Base-by-base conservation (phyloP, 2,113 vertebrate genomes). In the Tapirus terrestris region DNA sequence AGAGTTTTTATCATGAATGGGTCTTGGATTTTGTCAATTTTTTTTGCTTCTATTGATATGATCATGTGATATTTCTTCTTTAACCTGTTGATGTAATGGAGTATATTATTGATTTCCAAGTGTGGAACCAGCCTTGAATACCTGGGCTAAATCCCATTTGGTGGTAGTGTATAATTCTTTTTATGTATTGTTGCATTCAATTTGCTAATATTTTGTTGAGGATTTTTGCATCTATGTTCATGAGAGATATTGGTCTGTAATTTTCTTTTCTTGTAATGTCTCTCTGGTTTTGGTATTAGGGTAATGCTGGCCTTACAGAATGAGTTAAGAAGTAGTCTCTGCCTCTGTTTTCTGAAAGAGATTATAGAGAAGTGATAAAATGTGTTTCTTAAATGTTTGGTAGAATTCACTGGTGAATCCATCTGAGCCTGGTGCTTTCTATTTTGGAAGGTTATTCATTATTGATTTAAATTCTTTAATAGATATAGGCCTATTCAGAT, bases 1-100 rank as follows among this genome's bases (percentile, higher is more conserved):
- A 45, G 29, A 68, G 60, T 76, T 84, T 94, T 94, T 87, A 81
- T 67, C 60, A 16, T 76, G 31, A 61, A 45, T 89, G 6, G 36
- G 12, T 70, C 60, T 76, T 94, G 68, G 43, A 84, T 92, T 96
- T 91, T 94, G 67, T 60, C n/a, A 72, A 1, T n/a, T 96, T 94
- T 92, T 92, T 85, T 76, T 91, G 33, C 63, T 43, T 88, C 13
- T 94, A 27, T 73, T 73, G 3, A 33, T 89, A 73, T 58, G n/a
- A 67, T 68, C 25, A 43, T 68, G 16, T 93, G 45, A 76, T 77
- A 87, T 67, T 89, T 84, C 14, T 82, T 82, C 51, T 92, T 89
- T 73, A 93, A 36, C 36, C 48, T 81, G 18, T 51, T 85, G 18
- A 70, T 91, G 36, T 43, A 33, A 79, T 65, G 1, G 21, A 67